Evolutionary conservation across 2,888 invertebrate genomes (phyloP).

Genomic region (Homarus gammarus): DNA sequence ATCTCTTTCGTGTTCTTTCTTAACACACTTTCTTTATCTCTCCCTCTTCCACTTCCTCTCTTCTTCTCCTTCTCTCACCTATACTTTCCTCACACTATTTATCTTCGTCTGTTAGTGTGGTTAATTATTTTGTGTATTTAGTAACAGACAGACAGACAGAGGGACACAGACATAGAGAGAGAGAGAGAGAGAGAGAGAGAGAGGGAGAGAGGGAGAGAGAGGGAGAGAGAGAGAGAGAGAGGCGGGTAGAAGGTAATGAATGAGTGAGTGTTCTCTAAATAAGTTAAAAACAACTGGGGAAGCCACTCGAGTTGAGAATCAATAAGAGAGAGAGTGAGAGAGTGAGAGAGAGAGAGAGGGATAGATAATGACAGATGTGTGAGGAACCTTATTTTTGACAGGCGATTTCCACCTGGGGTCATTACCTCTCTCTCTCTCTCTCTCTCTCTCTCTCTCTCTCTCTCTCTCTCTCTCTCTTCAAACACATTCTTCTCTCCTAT

Average conservation of each 20-base stretch:
- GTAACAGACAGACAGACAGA: too few species aligned
- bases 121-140: too few species aligned
- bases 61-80: not conserved
- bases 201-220: too few species aligned
- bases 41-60: not conserved
- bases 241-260: too few species aligned
- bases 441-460: not conserved
- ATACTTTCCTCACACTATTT: not conserved
- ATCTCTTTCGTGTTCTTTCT: not conserved
- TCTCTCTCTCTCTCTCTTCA: not conserved
- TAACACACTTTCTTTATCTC: not conserved
- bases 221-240: too few species aligned
- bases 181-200: too few species aligned
- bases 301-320: too few species aligned
- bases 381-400: not conserved
- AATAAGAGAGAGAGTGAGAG: too few species aligned
- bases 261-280: too few species aligned
- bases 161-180: too few species aligned
- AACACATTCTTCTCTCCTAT: not conserved
- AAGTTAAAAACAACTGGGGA: too few species aligned
- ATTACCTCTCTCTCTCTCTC: not conserved
- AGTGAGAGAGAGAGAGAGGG: slow-evolving; percentile 33
- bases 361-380: too few species aligned
- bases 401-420: not conserved
- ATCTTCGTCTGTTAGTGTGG: not conserved